phyloP scores from a whole-genome alignment of 2,113 vertebrate species.

The Elgaria multicarinata region DNA sequence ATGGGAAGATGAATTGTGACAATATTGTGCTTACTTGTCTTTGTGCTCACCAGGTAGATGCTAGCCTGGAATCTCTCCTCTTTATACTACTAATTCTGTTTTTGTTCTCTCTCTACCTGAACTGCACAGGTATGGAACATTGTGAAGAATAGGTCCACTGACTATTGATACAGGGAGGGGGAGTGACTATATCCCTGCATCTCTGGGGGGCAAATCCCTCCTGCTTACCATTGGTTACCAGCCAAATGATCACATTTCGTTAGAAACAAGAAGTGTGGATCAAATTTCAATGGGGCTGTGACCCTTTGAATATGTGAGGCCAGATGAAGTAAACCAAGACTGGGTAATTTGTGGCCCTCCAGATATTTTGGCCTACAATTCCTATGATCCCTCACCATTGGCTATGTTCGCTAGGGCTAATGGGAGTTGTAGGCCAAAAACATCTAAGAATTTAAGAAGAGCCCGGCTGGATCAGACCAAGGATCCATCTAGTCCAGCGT shows the following conservation, averaged over 20 bases:
- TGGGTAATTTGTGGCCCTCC: too few species aligned
- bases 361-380: too few species aligned
- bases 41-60: not conserved
- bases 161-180: not conserved
- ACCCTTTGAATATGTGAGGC: not conserved
- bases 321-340: not conserved
- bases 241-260: not conserved
- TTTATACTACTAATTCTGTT: not conserved
- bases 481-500: too few species aligned
- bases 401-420: too few species aligned
- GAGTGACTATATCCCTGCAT: not conserved
- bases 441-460: too few species aligned
- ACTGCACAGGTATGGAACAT: not conserved
- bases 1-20: not conserved
- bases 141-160: not conserved
- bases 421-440: too few species aligned
- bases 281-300: not conserved
- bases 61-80: not conserved
- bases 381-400: too few species aligned
- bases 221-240: not conserved
- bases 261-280: not conserved
- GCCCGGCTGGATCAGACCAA: too few species aligned
- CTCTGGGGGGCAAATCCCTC: not conserved
- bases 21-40: too few species aligned
- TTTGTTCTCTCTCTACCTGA: not conserved